Conservation (phyloP, 2,888 invertebrate genomes). For the Zeuzera pyrina region DNA sequence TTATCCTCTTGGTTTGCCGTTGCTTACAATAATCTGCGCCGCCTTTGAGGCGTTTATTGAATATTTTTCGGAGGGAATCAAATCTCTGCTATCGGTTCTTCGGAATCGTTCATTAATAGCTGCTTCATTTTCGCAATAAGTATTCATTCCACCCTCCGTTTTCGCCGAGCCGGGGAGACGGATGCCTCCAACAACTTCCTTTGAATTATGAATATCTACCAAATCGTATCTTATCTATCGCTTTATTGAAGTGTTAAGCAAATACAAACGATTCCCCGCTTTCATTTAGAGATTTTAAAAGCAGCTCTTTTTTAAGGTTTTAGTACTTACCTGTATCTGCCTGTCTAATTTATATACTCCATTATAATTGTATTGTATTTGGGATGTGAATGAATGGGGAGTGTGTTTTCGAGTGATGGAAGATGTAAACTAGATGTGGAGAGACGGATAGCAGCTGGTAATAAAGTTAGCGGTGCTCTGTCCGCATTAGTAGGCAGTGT, state of each 20-base stretch:
- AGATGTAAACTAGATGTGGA: too few species aligned
- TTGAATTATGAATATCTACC: constrained; percentile 64
- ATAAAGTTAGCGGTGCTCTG: too few species aligned
- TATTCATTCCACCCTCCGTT: constrained; percentile 54
- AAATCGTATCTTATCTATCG: constrained; percentile 34
- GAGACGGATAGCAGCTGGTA: too few species aligned
- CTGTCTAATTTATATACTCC: too few species aligned
- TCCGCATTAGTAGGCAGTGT: too few species aligned
- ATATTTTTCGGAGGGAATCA: constrained; percentile 64
- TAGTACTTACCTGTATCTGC: too few species aligned
- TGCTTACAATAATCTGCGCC: constrained; percentile 37
- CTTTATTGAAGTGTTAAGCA: constrained; percentile 26
- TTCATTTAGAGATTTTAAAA: not conserved
- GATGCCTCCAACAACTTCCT: constrained; percentile 28
- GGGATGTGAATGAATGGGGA: too few species aligned
- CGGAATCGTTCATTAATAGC: constrained; percentile 55
- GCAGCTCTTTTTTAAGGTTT: not conserved
- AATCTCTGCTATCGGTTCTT: constrained; percentile 47
- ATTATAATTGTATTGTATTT: too few species aligned
- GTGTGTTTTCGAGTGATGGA: too few species aligned
- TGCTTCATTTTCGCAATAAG: constrained; percentile 68
- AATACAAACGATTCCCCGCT: not conserved
- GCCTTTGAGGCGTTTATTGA: constrained; percentile 53
- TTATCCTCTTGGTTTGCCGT: constrained; percentile 35
- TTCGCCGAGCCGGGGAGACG: constrained; percentile 10